A percentile compares a stretch with the other conserved stretches of the same genome.
phyloP scores from a whole-genome alignment of 2,797 vertebrate species.

The Sebastes iracundus region DNA sequence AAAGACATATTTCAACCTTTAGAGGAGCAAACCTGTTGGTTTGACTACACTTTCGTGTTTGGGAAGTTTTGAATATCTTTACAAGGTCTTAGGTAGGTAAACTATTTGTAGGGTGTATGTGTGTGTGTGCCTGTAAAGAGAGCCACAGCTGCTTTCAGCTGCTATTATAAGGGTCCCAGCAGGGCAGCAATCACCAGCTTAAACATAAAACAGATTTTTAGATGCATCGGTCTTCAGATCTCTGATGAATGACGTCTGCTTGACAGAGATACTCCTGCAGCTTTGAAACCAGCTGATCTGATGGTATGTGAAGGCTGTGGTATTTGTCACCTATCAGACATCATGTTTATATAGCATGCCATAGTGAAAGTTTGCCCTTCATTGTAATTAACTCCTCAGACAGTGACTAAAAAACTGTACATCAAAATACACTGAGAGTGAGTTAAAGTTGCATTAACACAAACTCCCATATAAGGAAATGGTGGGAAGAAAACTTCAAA shows the following conservation, averaged over 20 bases:
- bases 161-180: conserved; percentile 36
- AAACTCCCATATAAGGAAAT: background rate
- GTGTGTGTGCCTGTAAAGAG: conserved; percentile 27
- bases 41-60: background rate
- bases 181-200: conserved; percentile 2
- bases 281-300: background rate
- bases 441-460: background rate
- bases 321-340: background rate
- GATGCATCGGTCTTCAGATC: background rate
- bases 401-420: background rate
- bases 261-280: background rate
- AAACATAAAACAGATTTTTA: conserved; percentile 24
- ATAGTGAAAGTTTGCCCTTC: background rate
- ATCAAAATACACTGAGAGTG: background rate
- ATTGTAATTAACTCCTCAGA: background rate
- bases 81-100: background rate
- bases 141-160: conserved; percentile 53
- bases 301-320: background rate
- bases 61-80: background rate
- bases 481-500: background rate
- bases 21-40: background rate
- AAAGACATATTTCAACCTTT: background rate
- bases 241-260: background rate
- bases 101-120: conserved; percentile 8
- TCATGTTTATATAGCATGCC: background rate